Percentiles rank a stretch among this genome's conserved stretches.
Evolutionary conservation across 2,888 invertebrate genomes (phyloP).

Genomic region (Chrysodeixis includens): DNA sequence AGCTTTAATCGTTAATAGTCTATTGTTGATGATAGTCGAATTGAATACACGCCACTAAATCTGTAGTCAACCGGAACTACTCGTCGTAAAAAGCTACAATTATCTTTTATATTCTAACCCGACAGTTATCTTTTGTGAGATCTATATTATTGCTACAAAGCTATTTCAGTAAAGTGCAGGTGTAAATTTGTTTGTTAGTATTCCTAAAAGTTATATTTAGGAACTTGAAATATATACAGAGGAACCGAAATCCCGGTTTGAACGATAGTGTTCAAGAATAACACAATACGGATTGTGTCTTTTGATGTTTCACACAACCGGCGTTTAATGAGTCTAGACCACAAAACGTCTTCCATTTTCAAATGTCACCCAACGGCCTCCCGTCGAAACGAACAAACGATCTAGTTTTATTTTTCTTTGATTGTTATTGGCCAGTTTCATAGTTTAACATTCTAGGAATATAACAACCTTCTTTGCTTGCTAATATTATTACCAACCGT

Average conservation of each 20-base stretch:
- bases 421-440: background rate
- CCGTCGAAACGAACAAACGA: background rate
- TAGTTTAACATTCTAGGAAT: slow-evolving; percentile 2
- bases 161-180: background rate
- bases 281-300: background rate
- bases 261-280: background rate
- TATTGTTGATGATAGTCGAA: slow-evolving; percentile 1
- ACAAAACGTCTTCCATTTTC: background rate
- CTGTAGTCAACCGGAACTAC: slow-evolving; percentile 4
- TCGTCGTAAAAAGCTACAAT: background rate
- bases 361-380: background rate
- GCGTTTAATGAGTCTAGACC: background rate
- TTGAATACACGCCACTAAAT: background rate
- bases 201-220: background rate
- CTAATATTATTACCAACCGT: slow-evolving; percentile 1
- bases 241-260: background rate
- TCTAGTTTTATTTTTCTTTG: background rate
- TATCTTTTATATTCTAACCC: background rate
- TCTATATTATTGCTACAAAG: background rate
- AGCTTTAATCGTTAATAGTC: background rate
- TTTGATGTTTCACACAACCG: background rate
- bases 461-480: slow-evolving; percentile 5
- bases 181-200: background rate
- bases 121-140: background rate
- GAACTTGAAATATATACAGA: background rate